phyloP scores from a whole-genome alignment of 2,113 vertebrate genomes.

The Cranoglanis bouderius region DNA sequence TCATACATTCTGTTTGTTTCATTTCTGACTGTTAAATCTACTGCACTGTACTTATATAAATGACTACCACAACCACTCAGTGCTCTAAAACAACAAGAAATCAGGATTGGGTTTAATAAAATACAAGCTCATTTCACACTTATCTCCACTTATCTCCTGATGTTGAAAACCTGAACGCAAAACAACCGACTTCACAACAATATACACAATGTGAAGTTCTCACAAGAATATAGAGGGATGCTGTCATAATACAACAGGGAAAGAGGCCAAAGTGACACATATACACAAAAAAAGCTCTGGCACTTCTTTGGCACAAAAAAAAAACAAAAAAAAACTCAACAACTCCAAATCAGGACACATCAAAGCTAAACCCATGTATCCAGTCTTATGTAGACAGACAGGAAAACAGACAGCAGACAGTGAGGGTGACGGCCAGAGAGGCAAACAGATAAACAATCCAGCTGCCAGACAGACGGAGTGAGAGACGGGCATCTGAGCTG shows the following conservation, averaged over 20 bases:
- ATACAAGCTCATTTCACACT: neutral
- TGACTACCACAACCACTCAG: neutral
- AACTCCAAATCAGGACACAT: neutral
- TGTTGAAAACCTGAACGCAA: neutral
- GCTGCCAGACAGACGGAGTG: slow-evolving; percentile 34
- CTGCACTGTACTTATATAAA: neutral
- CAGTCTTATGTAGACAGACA: neutral
- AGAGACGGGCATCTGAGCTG: slow-evolving; percentile 30
- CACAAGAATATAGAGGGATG: neutral
- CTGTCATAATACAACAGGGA: neutral
- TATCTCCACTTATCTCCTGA: neutral
- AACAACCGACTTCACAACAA: neutral
- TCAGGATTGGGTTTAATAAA: neutral
- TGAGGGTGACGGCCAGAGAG: slow-evolving; percentile 18
- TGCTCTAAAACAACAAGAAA: neutral
- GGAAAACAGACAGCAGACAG: slow-evolving; percentile 33
- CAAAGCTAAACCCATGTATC: neutral
- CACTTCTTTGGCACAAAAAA: neutral
- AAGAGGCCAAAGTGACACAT: neutral
- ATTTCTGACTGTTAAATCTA: neutral
- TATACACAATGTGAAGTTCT: neutral
- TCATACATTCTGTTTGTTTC: neutral
- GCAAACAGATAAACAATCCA: slow-evolving; percentile 28
- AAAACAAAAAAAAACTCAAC: no score
- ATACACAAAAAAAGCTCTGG: neutral